These are phyloP conservation scores for Lycaena phlaeas DNA, from an alignment of 2,888 invertebrate species.

Conservation along the genomic window DNA sequence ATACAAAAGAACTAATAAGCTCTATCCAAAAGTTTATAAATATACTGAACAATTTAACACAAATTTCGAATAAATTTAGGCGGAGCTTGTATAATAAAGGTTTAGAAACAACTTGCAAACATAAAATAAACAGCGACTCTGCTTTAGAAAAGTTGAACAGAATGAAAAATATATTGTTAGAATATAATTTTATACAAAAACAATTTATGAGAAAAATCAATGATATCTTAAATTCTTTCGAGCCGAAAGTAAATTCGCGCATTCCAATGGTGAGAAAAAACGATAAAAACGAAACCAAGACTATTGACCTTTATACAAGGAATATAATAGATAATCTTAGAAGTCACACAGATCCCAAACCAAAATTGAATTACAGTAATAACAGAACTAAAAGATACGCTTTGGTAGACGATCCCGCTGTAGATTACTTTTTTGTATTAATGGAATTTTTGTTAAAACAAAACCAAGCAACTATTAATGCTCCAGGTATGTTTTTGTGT, in stretches of 20 bases:
- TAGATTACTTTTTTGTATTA: constrained; percentile 46
- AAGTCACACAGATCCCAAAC: constrained; percentile 38
- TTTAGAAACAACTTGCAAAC: constrained; percentile 10
- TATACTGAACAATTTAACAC: constrained; percentile 39
- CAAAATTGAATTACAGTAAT: constrained; percentile 29
- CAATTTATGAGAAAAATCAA: constrained; percentile 43
- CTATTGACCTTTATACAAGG: constrained; percentile 34
- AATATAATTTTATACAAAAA: constrained; percentile 44
- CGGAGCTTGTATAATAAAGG: constrained; percentile 10
- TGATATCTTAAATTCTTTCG: constrained; percentile 29
- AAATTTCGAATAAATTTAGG: constrained; percentile 27
- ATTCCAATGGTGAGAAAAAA: constrained; percentile 11
- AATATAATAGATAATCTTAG: constrained; percentile 45
- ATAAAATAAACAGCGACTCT: constrained; percentile 7
- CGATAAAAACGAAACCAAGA: constrained; percentile 17
- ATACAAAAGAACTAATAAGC: constrained; percentile 36
- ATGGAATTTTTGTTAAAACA: constrained; percentile 52
- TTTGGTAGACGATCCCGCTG: constrained; percentile 31
- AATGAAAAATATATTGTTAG: constrained; percentile 33
- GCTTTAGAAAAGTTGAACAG: constrained; percentile 26
- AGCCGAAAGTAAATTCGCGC: constrained; percentile 14
- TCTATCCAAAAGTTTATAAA: constrained; percentile 41
- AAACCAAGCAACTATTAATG: constrained; percentile 29
- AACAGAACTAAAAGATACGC: constrained; percentile 32
- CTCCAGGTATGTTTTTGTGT: constrained; percentile 33